Percentiles rank a stretch among this genome's conserved stretches.
Conservation (phyloP, 1,140 invertebrate species). For the Sycophila sp. region DNA sequence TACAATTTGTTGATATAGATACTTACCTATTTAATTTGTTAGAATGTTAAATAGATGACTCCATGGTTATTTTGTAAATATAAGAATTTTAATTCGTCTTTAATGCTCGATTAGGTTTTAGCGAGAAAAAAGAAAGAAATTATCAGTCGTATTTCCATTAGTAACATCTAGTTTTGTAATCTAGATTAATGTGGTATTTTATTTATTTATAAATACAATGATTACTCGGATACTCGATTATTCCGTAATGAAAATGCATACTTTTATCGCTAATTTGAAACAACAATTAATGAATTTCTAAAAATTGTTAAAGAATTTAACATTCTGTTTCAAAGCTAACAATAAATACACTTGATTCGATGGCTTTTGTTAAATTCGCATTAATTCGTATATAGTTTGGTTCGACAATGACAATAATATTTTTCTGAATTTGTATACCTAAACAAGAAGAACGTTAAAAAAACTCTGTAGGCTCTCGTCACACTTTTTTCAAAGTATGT, state of each 20-base stretch:
- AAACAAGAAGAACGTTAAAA: slow-evolving; percentile 5
- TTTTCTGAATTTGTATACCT: slow-evolving; percentile 28
- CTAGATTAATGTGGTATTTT: slow-evolving; percentile 11
- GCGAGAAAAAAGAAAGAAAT: slow-evolving; percentile 21
- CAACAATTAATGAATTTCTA: not conserved
- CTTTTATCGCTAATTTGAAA: too few species aligned
- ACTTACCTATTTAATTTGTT: not conserved
- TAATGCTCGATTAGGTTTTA: too few species aligned
- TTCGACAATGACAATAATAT: slow-evolving; percentile 40
- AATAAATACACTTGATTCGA: too few species aligned
- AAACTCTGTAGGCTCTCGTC: slow-evolving; percentile 15
- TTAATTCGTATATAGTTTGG: too few species aligned
- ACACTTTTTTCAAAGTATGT: slow-evolving; percentile 25
- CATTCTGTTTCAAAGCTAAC: too few species aligned
- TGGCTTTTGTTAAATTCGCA: too few species aligned
- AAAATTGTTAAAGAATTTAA: not conserved
- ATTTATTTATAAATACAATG: slow-evolving; percentile 20
- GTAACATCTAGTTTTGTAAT: not conserved
- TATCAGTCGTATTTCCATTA: not conserved
- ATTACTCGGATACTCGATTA: slow-evolving; percentile 1
- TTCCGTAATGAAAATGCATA: not conserved
- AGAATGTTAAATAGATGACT: slow-evolving; percentile 3
- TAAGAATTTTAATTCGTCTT: slow-evolving; percentile 4
- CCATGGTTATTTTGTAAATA: slow-evolving; percentile 22
- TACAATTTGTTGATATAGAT: not conserved